These are phyloP conservation scores for Staurois parvus DNA, from an alignment of 2,797 vertebrate genomes.

Conservation along the genomic window DNA sequence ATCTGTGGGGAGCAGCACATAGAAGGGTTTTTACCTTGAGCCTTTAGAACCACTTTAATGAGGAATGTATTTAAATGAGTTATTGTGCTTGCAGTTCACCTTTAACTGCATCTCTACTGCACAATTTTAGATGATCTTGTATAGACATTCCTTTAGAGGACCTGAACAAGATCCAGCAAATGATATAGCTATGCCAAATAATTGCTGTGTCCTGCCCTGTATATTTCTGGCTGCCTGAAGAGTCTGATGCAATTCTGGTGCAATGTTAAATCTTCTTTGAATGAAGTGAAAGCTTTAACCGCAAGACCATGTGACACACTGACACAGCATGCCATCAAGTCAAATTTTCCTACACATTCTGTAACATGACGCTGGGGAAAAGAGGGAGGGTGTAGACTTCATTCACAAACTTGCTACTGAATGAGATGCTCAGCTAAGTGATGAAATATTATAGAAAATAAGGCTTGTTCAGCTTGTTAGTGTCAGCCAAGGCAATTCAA, in stretches of 20 bases:
- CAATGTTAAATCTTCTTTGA: constrained; percentile 49
- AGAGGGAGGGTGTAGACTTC: constrained; percentile 2
- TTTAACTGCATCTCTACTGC: no score
- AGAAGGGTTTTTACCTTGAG: no score
- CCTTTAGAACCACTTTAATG: no score
- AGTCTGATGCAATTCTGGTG: constrained; percentile 52
- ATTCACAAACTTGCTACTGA: constrained; percentile 47
- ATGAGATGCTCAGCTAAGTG: neutral
- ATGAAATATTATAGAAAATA: neutral
- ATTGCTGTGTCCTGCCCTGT: neutral
- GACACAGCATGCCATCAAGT: neutral
- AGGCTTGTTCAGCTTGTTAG: neutral
- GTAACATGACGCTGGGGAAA: constrained; percentile 19
- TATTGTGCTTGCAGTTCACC: no score
- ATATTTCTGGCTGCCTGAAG: neutral
- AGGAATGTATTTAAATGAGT: no score
- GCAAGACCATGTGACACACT: neutral
- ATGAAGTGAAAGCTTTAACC: neutral
- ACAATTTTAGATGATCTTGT: neutral
- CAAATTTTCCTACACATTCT: constrained; percentile 38
- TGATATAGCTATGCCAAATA: neutral
- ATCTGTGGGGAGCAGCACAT: no score
- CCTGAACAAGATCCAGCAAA: no score
- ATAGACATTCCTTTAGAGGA: neutral
- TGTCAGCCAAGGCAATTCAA: neutral